phyloP scores from a whole-genome alignment of 64 coral and sea anemone genomes.

The Actinia equina region DNA sequence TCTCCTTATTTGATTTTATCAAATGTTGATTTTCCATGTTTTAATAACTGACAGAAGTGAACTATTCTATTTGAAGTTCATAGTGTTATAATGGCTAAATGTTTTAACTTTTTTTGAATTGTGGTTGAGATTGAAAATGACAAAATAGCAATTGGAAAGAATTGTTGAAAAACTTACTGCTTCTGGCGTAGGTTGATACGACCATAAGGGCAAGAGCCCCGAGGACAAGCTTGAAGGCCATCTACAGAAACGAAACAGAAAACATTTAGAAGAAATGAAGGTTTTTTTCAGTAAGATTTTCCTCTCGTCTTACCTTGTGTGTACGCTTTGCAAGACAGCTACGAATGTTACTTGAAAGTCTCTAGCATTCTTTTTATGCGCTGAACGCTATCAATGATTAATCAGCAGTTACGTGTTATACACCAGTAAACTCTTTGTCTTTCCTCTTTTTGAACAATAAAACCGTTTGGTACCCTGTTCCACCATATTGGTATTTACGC shows the following conservation, averaged over 20 bases:
- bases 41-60: neutral
- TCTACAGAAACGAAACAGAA: slow-evolving; percentile 44
- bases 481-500: neutral
- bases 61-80: neutral
- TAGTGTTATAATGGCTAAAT: neutral
- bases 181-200: slow-evolving; percentile 81
- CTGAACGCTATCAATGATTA: slow-evolving; percentile 55
- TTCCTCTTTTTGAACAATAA: neutral
- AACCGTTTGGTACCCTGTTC: slow-evolving; percentile 17
- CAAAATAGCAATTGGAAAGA: neutral
- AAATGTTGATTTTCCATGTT: neutral
- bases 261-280: neutral
- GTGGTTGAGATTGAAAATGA: neutral
- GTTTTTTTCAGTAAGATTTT: neutral
- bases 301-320: slow-evolving; percentile 39
- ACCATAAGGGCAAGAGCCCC: slow-evolving; percentile 81
- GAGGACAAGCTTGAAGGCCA: slow-evolving; percentile 90
- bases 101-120: neutral
- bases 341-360: slow-evolving; percentile 61
- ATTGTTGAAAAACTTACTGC: slow-evolving; percentile 64
- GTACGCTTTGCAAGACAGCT: slow-evolving; percentile 36
- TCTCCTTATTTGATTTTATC: neutral
- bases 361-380: slow-evolving; percentile 46
- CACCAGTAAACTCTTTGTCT: slow-evolving; percentile 11
- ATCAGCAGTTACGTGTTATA: slow-evolving; percentile 41